These are phyloP conservation scores for Drosophila gunungcola DNA, from an alignment of 1,140 invertebrate genomes.

Conservation along the genomic window DNA sequence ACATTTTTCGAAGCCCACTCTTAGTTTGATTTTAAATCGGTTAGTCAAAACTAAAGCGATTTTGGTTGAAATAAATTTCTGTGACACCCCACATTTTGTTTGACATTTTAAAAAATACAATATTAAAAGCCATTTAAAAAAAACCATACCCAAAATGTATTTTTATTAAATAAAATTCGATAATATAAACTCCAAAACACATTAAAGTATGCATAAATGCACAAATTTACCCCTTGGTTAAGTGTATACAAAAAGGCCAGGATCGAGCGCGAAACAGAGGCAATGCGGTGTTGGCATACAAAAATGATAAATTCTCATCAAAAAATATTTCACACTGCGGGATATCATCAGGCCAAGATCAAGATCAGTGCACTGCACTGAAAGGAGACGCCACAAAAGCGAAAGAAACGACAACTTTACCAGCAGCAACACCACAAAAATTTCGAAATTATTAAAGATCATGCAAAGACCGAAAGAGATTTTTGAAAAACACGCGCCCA, in stretches of 20 bases:
- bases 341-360: slow-evolving; percentile 73
- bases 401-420: background rate
- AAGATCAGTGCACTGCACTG: slow-evolving; percentile 37
- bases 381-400: slow-evolving; percentile 41
- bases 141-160: no score
- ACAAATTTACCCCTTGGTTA: background rate
- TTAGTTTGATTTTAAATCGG: no score
- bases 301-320: slow-evolving; percentile 82
- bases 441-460: slow-evolving; percentile 82
- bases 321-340: slow-evolving; percentile 81
- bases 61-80: no score
- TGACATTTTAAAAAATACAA: no score
- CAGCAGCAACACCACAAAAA: slow-evolving; percentile 53
- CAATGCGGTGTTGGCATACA: slow-evolving; percentile 66
- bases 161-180: no score
- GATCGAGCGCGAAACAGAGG: slow-evolving; percentile 21
- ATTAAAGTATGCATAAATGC: no score
- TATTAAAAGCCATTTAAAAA: no score
- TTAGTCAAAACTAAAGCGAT: no score
- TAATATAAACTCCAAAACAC: no score
- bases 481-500: slow-evolving; percentile 68
- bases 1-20: no score
- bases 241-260: slow-evolving; percentile 18
- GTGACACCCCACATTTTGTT: no score
- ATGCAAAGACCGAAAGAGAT: slow-evolving; percentile 64